Base-by-base conservation (phyloP, 2,797 vertebrate genomes). In the Pangasius sanitwongsei region DNA sequence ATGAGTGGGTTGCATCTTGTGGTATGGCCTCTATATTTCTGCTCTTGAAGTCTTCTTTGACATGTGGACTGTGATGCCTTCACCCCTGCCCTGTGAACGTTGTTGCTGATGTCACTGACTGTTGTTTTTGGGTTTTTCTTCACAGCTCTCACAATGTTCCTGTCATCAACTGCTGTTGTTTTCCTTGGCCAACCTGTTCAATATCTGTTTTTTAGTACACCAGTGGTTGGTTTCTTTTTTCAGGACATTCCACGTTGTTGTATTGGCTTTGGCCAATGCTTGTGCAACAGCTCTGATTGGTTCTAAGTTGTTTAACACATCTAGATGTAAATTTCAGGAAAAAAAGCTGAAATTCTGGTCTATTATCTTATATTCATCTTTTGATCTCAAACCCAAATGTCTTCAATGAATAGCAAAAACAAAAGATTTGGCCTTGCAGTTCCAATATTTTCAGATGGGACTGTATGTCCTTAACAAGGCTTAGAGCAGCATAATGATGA, bases 351-450 rank as follows among this genome's bases (percentile, higher is more conserved):
- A 65, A 83, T 44, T 61, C 53, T 61, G 34, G 41, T 59, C 75
- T 53, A 31, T 80, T 3, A 9, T 28, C 16, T 55, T 18, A 78
- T 77, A n/a, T 63, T 41, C 2, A 28, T 28, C 55, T 28, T 83
- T 65, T 83, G 16, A 59, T 37, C 15, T 82, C 18, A 82, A 82
- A 59, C 80, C 25, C 5, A n/a, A 82, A 83, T n/a, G 65, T 53
- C 8, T 23, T 55, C 48, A 23, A 31, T 23, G n/a, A 5, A 18
- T 11, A 55, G 9, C 4, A 80, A 34, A 31, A 65, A 65, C 34
- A 48, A 67, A 11, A 69, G 28, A 70, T 3, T 23, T 53, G 11
- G 8, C n/a, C 65, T n/a, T 83, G 61, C 41, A 8, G 25, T 83
- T 65, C 25, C 80, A 37, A 41, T 23, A 61, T 34, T 48, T 48